phyloP scores from a whole-genome alignment of 2,888 invertebrate species.

The Rhaphigaster nebulosa region DNA sequence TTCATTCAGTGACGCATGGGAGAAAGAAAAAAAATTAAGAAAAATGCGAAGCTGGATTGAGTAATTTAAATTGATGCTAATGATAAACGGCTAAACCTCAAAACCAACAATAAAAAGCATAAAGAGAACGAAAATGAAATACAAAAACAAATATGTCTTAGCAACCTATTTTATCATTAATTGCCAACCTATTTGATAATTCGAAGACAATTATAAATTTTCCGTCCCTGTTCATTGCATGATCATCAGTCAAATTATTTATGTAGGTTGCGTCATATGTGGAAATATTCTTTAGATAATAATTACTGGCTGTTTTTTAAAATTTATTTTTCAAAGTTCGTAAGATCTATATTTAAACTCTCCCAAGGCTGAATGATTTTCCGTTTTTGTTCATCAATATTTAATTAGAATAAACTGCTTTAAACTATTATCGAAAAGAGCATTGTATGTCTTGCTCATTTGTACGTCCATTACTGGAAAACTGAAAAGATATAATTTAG shows the following conservation, averaged over 20 bases:
- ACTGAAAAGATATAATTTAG: too few relatives aligned
- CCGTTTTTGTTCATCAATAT: not conserved
- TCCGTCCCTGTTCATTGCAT: not conserved
- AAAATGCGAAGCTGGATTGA: too few relatives aligned
- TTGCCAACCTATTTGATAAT: not conserved
- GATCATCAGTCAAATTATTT: not conserved
- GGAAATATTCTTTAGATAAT: not conserved
- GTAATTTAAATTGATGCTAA: too few relatives aligned
- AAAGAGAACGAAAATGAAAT: too few relatives aligned
- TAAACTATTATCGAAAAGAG: not conserved
- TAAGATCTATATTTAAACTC: not conserved
- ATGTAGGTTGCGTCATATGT: not conserved
- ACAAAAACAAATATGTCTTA: too few relatives aligned
- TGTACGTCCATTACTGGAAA: too few relatives aligned
- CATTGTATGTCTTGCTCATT: too few relatives aligned
- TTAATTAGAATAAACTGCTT: not conserved
- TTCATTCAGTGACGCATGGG: too few relatives aligned
- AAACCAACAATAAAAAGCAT: too few relatives aligned
- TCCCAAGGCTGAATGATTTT: not conserved
- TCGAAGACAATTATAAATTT: not conserved
- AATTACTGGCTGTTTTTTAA: not conserved
- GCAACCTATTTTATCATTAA: not conserved
- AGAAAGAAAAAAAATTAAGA: too few relatives aligned
- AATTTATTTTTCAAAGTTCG: not conserved
- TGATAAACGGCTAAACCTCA: too few relatives aligned